These are phyloP conservation scores for Chaetodon auriga DNA, from an alignment of 2,113 vertebrate species.

Conservation along the genomic window DNA sequence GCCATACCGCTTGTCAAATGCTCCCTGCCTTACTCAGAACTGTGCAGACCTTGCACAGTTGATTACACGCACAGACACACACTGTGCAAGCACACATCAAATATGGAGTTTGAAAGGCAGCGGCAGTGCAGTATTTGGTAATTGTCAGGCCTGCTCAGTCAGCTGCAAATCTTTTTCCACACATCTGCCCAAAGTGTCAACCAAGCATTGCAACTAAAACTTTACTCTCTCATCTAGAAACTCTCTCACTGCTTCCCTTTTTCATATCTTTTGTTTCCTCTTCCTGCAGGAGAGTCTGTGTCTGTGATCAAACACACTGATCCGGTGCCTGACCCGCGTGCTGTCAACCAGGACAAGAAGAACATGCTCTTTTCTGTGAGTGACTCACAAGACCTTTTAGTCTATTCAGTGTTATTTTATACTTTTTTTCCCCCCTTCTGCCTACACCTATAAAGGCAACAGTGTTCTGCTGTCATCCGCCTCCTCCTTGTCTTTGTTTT, in stretches of 20 bases:
- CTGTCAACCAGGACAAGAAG: slow-evolving; percentile 99
- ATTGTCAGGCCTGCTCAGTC: slow-evolving; percentile 55
- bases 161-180: slow-evolving; percentile 48
- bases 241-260: slow-evolving; percentile 5
- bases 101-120: slow-evolving; percentile 43
- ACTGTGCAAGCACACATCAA: slow-evolving; percentile 16
- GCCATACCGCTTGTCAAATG: slow-evolving; percentile 55
- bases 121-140: slow-evolving; percentile 34
- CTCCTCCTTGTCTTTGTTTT: neutral
- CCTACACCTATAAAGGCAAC: neutral
- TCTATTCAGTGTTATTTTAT: slow-evolving; percentile 4
- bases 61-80: slow-evolving; percentile 43
- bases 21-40: slow-evolving; percentile 43
- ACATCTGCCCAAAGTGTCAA: slow-evolving; percentile 41
- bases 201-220: slow-evolving; percentile 13
- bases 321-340: slow-evolving; percentile 97
- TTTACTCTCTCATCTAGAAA: slow-evolving; percentile 7
- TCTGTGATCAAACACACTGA: slow-evolving; percentile 99
- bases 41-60: slow-evolving; percentile 44
- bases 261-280: slow-evolving; percentile 16
- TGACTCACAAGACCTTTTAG: slow-evolving; percentile 48
- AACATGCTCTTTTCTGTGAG: slow-evolving; percentile 99
- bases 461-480: neutral
- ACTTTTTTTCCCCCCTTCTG: neutral
- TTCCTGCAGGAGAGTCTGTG: slow-evolving; percentile 93